A percentile compares a stretch with the other conserved stretches of the same genome.
phyloP scores from a whole-genome alignment of 2,797 vertebrate species.

The Spinibarbus caldwelli region DNA sequence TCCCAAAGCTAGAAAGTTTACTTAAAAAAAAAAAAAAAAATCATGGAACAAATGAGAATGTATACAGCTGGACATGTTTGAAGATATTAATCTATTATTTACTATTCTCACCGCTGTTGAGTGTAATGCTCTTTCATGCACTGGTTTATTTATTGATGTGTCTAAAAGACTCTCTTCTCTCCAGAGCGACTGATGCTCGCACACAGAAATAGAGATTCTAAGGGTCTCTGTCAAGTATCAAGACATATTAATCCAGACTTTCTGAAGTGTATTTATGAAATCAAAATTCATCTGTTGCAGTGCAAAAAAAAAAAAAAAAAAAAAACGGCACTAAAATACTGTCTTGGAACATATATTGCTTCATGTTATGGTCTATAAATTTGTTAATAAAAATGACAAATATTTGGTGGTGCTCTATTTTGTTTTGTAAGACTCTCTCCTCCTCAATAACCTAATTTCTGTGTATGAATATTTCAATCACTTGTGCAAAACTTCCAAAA shows the following conservation, averaged over 20 bases:
- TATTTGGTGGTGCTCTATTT: not conserved
- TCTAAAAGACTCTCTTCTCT: not conserved
- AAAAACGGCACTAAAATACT: not conserved
- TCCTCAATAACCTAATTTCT: constrained; percentile 48
- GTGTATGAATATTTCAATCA: constrained; percentile 34
- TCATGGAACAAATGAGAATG: not conserved
- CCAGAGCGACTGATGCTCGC: not conserved
- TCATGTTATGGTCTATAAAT: not conserved
- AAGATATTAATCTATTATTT: constrained; percentile 9
- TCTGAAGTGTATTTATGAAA: not conserved
- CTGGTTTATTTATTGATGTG: constrained; percentile 9
- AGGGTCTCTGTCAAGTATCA: not conserved
- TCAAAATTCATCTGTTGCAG: not conserved
- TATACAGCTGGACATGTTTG: not conserved
- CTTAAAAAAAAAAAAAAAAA: not conserved
- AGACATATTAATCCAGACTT: not conserved
- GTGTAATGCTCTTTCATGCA: not conserved
- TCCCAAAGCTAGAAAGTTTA: not conserved
- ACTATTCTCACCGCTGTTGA: not conserved
- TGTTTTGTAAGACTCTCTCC: not conserved
- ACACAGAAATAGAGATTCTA: not conserved
- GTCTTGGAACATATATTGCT: not conserved
- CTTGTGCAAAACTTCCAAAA: constrained; percentile 21
- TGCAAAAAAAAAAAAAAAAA: not conserved
- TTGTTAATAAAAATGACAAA: not conserved